phyloP scores from a whole-genome alignment of 2,797 vertebrate species.

The Darevskia nairensis region DNA sequence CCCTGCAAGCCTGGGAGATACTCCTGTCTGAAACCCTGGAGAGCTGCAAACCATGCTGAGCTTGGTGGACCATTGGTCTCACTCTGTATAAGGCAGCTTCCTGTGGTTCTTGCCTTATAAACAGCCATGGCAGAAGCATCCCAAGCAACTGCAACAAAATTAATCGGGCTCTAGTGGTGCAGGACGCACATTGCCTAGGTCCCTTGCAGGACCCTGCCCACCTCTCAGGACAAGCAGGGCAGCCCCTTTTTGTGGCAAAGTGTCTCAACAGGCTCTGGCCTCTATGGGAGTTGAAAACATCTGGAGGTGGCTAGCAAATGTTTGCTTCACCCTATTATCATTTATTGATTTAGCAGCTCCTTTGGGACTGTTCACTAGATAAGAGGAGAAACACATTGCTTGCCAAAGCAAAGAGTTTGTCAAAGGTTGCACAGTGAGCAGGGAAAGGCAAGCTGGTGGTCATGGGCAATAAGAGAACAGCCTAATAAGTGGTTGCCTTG shows the following conservation, averaged over 20 bases:
- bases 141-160: too few species aligned
- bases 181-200: background rate
- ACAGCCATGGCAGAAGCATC: background rate
- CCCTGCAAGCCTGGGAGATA: too few species aligned
- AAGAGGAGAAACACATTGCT: background rate
- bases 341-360: background rate
- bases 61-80: background rate
- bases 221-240: background rate
- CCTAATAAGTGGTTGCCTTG: too few species aligned
- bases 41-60: too few species aligned
- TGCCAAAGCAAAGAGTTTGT: background rate
- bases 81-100: background rate
- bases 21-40: too few species aligned
- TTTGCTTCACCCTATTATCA: background rate
- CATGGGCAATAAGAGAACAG: background rate
- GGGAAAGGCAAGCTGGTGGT: background rate
- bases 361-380: background rate
- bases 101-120: background rate
- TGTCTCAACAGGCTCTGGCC: background rate
- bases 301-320: background rate
- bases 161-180: background rate
- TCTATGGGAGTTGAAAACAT: background rate
- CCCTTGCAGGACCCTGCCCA: too few species aligned
- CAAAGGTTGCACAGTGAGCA: background rate
- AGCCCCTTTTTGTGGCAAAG: background rate